Conservation (phyloP, 2,888 invertebrate species). For the Diadegma fenestrale region DNA sequence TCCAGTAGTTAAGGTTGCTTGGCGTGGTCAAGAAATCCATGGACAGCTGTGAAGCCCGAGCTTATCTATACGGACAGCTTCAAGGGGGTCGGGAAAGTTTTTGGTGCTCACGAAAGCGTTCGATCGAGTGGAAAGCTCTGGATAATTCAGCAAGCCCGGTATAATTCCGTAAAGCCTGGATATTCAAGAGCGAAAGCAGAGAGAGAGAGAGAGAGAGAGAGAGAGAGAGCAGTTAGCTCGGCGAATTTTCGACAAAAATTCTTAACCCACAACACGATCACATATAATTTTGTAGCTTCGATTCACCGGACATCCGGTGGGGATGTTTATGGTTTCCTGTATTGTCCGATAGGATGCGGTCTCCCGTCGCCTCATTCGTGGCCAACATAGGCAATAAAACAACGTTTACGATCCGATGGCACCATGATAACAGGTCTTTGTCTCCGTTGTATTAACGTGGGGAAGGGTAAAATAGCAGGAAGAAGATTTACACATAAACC, state of each 20-base stretch:
- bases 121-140: slow-evolving; percentile 4
- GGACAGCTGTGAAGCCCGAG: background rate
- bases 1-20: background rate
- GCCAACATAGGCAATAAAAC: slow-evolving; percentile 61
- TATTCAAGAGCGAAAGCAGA: background rate
- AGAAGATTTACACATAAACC: slow-evolving; percentile 34
- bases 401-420: slow-evolving; percentile 66
- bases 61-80: background rate
- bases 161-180: background rate
- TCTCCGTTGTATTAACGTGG: slow-evolving; percentile 32
- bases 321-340: slow-evolving; percentile 70
- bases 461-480: slow-evolving; percentile 23
- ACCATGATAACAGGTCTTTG: slow-evolving; percentile 60
- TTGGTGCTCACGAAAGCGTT: slow-evolving; percentile 7
- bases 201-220: no score
- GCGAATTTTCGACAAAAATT: slow-evolving; percentile 35
- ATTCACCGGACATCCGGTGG: slow-evolving; percentile 59
- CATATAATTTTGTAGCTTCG: slow-evolving; percentile 63
- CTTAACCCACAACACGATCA: slow-evolving; percentile 18
- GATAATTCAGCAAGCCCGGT: background rate
- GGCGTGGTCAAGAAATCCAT: background rate
- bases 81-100: background rate
- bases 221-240: slow-evolving; percentile 1
- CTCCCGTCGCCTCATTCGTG: slow-evolving; percentile 32
- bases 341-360: slow-evolving; percentile 61